phyloP scores from a whole-genome alignment of 2,888 invertebrate genomes.

The Hyalella azteca region DNA sequence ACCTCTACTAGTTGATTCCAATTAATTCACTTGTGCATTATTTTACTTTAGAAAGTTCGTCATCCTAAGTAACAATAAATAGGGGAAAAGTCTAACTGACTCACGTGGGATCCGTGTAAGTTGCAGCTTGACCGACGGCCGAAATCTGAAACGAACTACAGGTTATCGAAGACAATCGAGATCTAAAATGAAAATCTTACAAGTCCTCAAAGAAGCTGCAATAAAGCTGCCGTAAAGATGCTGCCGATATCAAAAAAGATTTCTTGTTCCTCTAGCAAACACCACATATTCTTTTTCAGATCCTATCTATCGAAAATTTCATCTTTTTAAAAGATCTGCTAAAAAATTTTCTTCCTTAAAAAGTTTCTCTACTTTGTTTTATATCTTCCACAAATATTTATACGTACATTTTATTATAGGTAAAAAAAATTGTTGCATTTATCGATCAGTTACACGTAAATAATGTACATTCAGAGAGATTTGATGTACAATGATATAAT shows the following conservation, averaged over 20 bases:
- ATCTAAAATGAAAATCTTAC: conserved; percentile 5
- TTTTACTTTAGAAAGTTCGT: not conserved
- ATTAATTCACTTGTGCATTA: not conserved
- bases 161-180: not conserved
- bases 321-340: not conserved
- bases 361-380: not conserved
- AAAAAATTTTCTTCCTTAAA: not conserved
- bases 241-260: not conserved
- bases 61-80: not conserved
- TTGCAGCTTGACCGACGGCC: not conserved
- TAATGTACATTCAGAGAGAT: too few relatives aligned
- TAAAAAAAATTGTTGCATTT: not conserved
- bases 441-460: too few relatives aligned
- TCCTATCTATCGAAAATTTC: not conserved
- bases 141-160: not conserved
- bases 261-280: not conserved
- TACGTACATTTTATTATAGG: not conserved
- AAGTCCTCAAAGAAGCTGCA: too few relatives aligned
- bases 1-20: not conserved
- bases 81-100: not conserved
- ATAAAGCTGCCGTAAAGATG: conserved; percentile 21
- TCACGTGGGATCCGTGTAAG: not conserved
- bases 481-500: not conserved
- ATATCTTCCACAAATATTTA: not conserved
- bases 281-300: not conserved